Evolutionary conservation across 2,113 vertebrate species (phyloP), one percentile per base, ranked within the genome.

Genomic region (Nymphicus hollandicus): DNA sequence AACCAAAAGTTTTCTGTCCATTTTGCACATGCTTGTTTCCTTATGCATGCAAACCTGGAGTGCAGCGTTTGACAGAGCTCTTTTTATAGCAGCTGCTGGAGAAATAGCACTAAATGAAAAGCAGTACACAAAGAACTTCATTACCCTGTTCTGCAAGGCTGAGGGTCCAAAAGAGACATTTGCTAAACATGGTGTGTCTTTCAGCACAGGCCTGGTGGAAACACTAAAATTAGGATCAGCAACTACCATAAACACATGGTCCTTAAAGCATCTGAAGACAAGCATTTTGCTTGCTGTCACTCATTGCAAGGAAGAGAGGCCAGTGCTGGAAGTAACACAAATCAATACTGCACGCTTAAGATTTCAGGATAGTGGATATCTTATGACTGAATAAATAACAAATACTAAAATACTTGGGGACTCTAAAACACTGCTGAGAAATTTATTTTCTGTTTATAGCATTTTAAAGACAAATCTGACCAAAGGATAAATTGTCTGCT

Each of bases 181-280:
- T 80, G 39, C 71, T 80, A 47, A 88, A 65, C 16, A 3, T 41
- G 53, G 53, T 22, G n/a, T 31, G n/a, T 69, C 35, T 79, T 68
- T 76, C 81, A 94, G 53, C 68, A 17, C 41, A 56, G 79, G 81
- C 71, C 85, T 82, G 56, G 41, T 23, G 41, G 72, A 49, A 66
- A 50, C 68, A 74, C 81, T 91, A 97, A 95, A 96, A 89, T 90
- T 25, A 33, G 76, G 93, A 85, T 91, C 95, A 94, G 80, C 88
- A 82, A 64, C 77, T 84, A 71, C 81, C 79, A 23, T 68, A 73
- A 91, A 53, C 46, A 86, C 8, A 1, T 1, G 1, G 5, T 91
- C 66, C 70, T 77, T 56, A 63, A 41, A 91, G 87, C 69, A 46
- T 31, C 66, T 23, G 44, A 50, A n/a, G 44, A 83, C 80, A 83